phyloP scores from a whole-genome alignment of 2,113 vertebrate species.

The Agelaius tricolor region DNA sequence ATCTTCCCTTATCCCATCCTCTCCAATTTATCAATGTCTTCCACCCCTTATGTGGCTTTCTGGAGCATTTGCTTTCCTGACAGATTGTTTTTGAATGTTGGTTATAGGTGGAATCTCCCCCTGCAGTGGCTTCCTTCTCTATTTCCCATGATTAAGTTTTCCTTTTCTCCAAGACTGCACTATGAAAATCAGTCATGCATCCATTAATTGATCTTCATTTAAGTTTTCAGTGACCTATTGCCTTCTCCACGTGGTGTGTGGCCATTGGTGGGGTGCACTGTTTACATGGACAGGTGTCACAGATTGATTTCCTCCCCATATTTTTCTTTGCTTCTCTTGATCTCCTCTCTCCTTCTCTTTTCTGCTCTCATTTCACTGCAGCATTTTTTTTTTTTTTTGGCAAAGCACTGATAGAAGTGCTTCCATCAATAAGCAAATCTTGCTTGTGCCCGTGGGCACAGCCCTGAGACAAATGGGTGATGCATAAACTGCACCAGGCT shows the following conservation, averaged over 20 bases:
- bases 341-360: background rate
- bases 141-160: background rate
- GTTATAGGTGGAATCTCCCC: background rate
- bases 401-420: background rate
- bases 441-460: background rate
- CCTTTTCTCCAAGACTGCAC: background rate
- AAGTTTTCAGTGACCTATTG: background rate
- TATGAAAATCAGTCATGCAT: background rate
- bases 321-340: background rate
- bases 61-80: background rate
- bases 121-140: background rate
- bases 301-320: background rate
- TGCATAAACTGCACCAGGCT: conserved; percentile 29
- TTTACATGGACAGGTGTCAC: rapidly evolving
- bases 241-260: background rate
- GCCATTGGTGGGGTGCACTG: background rate
- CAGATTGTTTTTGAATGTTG: background rate
- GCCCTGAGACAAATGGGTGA: conserved; percentile 33
- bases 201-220: background rate
- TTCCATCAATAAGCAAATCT: conserved; percentile 39
- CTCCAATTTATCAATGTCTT: background rate
- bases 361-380: background rate
- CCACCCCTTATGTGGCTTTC: background rate
- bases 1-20: background rate
- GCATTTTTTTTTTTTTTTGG: background rate